Base-by-base conservation (phyloP, 1,140 invertebrate genomes). In the Drosophila mauritiana region DNA sequence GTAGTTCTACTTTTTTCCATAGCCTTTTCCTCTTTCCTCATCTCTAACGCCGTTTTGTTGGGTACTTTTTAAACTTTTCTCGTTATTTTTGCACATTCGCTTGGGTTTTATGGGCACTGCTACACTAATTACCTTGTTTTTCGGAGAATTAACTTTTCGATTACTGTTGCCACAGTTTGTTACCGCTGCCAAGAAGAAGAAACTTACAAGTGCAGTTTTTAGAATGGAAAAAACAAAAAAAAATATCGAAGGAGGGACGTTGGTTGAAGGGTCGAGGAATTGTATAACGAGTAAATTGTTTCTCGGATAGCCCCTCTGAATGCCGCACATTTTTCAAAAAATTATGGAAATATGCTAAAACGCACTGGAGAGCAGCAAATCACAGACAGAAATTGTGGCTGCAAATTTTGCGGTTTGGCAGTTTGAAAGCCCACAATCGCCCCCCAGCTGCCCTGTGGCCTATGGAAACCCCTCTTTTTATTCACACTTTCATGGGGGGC, bases 101-200 rank as follows among this genome's bases (percentile, higher is more conserved):
- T 86, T 83, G 84, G 64, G 80, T 86, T 85, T 85, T 86, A 86
- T 86, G 82, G 83, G 75, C 84, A 73, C 83, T 83, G 84, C 67
- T 80, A 89, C 83, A 88, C 83, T 88, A 88, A 88, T 88, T 88
- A 88, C 83, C 83, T 88, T 88, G 83, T 88, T 88, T 88, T 88
- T 88, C 84, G 84, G 79, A 83, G 84, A 88, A 88, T 88, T 88
- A 88, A 88, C 83, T 88, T 88, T 88, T 88, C 80, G 83, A 88
- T 88, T 88, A 89, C 83, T 76, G 83, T 86, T 85, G 80, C 73
- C 73, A 54, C 73, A 56, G 70, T 75, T 75, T 77, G 54, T 45
- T 51, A 68, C 77, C 68, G 48, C 36, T 46, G 40, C 73, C 5
- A 37, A 48, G 37, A 31, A 54, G 17, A 22, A 55, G 7, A 31